A percentile compares a stretch with the other conserved stretches of the same genome.
These are phyloP conservation scores for Dolichoris vasculosae DNA, from an alignment of 1,140 invertebrate genomes.

Conservation along the genomic window DNA sequence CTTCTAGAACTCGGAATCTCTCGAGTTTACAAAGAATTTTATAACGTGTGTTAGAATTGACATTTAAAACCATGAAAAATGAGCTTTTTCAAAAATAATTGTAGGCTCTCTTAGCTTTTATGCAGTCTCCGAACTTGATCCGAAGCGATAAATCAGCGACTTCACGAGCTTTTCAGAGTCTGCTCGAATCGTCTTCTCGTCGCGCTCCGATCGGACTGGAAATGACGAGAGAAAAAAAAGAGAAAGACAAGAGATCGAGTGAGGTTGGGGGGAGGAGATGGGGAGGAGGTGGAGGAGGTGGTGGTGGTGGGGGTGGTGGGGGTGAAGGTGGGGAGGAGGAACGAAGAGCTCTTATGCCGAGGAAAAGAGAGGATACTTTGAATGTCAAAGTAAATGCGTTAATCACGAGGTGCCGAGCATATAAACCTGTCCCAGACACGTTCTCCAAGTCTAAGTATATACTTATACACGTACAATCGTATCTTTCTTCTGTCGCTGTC, in stretches of 20 bases:
- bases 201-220: background rate
- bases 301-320: too few species aligned
- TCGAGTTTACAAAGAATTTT: background rate
- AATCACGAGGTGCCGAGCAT: constrained; percentile 56
- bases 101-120: background rate
- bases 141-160: constrained; percentile 30
- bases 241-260: background rate
- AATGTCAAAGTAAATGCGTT: constrained; percentile 59
- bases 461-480: constrained; percentile 52
- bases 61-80: background rate
- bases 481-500: background rate
- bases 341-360: background rate
- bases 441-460: constrained; percentile 51
- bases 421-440: constrained; percentile 56
- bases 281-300: too few species aligned
- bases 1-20: background rate
- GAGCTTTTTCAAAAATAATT: constrained; percentile 31
- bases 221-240: background rate
- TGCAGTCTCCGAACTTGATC: constrained; percentile 4
- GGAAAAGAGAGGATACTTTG: constrained; percentile 51
- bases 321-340: background rate
- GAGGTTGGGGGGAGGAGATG: background rate
- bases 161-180: constrained; percentile 25
- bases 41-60: background rate
- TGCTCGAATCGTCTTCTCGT: constrained; percentile 7